phyloP scores from a whole-genome alignment of 2,888 invertebrate species.

The Meiosimyza platycephala region DNA sequence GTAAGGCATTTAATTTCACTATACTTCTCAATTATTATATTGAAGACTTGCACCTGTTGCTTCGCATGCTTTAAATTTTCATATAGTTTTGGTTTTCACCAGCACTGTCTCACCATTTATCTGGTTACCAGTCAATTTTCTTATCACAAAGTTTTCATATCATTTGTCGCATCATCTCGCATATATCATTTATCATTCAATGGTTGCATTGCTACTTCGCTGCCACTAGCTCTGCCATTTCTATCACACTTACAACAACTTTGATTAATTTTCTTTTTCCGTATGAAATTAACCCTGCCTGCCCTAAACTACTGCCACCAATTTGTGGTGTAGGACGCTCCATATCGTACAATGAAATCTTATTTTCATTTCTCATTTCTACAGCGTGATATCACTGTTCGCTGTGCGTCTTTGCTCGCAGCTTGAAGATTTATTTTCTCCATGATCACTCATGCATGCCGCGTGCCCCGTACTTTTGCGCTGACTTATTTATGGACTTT shows the following conservation, averaged over 20 bases:
- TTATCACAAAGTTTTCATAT: slow-evolving; percentile 53
- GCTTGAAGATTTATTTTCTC: slow-evolving; percentile 62
- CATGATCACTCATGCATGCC: slow-evolving; percentile 58
- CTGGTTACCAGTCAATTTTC: slow-evolving; percentile 41
- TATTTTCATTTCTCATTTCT: slow-evolving; percentile 9
- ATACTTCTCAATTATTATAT: neutral
- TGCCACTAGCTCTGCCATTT: slow-evolving; percentile 14
- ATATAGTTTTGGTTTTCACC: neutral
- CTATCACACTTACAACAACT: slow-evolving; percentile 38
- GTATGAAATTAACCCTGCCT: slow-evolving; percentile 65
- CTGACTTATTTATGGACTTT: slow-evolving; percentile 62
- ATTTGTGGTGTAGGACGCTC: slow-evolving; percentile 38
- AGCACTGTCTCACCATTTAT: neutral
- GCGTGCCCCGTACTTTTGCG: slow-evolving; percentile 40
- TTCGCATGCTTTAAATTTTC: neutral
- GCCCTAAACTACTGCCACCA: slow-evolving; percentile 47
- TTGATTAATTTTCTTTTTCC: slow-evolving; percentile 64
- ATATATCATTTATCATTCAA: slow-evolving; percentile 62
- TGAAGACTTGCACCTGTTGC: slow-evolving; percentile 27
- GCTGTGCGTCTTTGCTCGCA: slow-evolving; percentile 45
- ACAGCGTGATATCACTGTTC: slow-evolving; percentile 4
- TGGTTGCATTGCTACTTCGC: slow-evolving; percentile 34
- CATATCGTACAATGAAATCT: slow-evolving; percentile 4
- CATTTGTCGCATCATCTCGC: slow-evolving; percentile 61
- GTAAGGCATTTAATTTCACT: no score